A percentile compares a stretch with the other conserved stretches of the same genome.
Conservation (phyloP, 2,888 invertebrate species). For the Oligia latruncula region DNA sequence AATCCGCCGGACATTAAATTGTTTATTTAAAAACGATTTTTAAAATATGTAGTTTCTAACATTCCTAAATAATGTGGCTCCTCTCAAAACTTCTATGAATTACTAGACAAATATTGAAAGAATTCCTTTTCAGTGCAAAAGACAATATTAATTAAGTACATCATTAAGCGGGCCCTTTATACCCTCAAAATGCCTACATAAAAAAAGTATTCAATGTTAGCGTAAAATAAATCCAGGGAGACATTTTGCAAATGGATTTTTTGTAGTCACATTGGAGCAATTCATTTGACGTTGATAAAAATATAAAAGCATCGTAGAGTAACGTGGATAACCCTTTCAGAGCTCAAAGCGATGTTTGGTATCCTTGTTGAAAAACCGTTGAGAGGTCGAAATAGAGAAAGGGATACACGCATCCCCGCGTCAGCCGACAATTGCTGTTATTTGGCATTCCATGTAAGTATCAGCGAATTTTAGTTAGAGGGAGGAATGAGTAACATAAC, state of each 20-base stretch:
- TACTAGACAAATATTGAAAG: slow-evolving; percentile 54
- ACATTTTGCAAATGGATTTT: slow-evolving; percentile 81
- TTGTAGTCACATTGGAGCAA: slow-evolving; percentile 79
- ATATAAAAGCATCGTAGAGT: slow-evolving; percentile 82
- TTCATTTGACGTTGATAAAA: slow-evolving; percentile 84
- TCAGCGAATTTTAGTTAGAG: neutral
- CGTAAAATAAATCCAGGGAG: slow-evolving; percentile 66
- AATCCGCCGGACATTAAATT: no score
- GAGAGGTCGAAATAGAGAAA: slow-evolving; percentile 79
- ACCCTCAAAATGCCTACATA: slow-evolving; percentile 59
- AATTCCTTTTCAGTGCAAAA: slow-evolving; percentile 51
- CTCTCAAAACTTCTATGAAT: slow-evolving; percentile 47
- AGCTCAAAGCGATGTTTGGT: slow-evolving; percentile 79
- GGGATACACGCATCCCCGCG: slow-evolving; percentile 70
- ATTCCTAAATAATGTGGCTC: slow-evolving; percentile 33
- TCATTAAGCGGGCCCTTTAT: slow-evolving; percentile 62
- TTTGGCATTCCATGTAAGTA: slow-evolving; percentile 9
- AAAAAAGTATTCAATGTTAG: slow-evolving; percentile 65
- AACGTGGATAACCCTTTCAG: slow-evolving; percentile 85
- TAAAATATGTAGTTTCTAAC: slow-evolving; percentile 39
- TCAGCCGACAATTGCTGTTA: slow-evolving; percentile 38
- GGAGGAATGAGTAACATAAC: neutral
- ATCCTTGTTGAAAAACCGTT: slow-evolving; percentile 85
- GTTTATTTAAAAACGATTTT: neutral
- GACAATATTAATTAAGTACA: slow-evolving; percentile 67